Conservation (phyloP, 1,140 invertebrate species). For the Drosophila equinoxialis region DNA sequence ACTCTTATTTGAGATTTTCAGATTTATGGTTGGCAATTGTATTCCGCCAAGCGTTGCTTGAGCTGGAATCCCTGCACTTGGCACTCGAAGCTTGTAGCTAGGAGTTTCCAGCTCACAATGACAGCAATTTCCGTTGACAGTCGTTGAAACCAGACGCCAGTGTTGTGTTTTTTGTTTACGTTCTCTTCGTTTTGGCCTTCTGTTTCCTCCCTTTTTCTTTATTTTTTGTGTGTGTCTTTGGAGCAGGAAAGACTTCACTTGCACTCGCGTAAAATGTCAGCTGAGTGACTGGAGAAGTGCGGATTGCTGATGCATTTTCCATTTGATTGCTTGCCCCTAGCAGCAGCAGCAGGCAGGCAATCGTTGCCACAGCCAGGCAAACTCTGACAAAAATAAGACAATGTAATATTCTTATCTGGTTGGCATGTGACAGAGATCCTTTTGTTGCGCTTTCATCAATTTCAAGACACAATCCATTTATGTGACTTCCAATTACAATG, state of each 20-base stretch:
- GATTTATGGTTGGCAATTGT: constrained; percentile 67
- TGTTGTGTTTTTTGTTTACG: constrained; percentile 32
- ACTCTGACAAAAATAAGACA: constrained; percentile 26
- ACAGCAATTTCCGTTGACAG: constrained; percentile 72
- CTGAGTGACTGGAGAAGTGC: constrained; percentile 30
- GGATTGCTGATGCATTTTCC: constrained; percentile 70
- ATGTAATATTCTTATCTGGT: constrained; percentile 44
- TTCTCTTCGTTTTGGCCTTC: not conserved
- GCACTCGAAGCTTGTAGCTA: not conserved
- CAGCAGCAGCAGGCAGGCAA: constrained; percentile 16
- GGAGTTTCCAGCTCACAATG: constrained; percentile 32
- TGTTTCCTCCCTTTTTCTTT: constrained; percentile 19
- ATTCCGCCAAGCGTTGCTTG: constrained; percentile 21
- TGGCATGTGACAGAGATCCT: constrained; percentile 27
- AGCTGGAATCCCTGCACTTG: constrained; percentile 27
- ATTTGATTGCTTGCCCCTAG: constrained; percentile 61
- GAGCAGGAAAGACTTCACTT: constrained; percentile 60
- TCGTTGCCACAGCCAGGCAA: constrained; percentile 26
- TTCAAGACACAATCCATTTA: constrained; percentile 40
- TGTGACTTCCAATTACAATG: constrained; percentile 70
- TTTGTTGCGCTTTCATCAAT: constrained; percentile 64
- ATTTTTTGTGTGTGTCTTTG: constrained; percentile 2
- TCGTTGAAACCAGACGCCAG: constrained; percentile 49
- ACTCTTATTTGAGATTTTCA: constrained; percentile 75
- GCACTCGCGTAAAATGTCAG: constrained; percentile 51